Evolutionary conservation across 2,797 vertebrate species (phyloP), one percentile per base, ranked within the genome.

Genomic region (Lates japonicus): DNA sequence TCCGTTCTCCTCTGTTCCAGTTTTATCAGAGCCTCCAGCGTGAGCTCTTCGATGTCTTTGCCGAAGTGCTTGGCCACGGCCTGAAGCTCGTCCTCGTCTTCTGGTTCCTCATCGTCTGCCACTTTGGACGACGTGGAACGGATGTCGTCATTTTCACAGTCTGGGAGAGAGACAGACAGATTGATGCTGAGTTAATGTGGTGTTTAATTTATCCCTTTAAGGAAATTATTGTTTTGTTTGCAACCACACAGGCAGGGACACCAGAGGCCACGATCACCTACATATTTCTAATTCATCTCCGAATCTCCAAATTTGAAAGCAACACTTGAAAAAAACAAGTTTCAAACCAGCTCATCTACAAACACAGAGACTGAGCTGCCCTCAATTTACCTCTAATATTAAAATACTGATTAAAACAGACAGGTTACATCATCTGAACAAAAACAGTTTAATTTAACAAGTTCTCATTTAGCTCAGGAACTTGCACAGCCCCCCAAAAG

Each of bases 11-110:
- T 91, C 80, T 92, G 91, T 1, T 95, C 90, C 9, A 97, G 89
- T 66, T 96, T 95, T 17, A 74, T 89, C 66, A 94, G 87, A 37
- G 90, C 91, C 70, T 93, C 92, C 59, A 93, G 39, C 0, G 92
- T 92, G 10, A 94, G 76, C 25, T 93, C 93, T 25, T 90, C 95
- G 0, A 97, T 92, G 59, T 97, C 95, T 82, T 96, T 96, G 90
- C 96, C 97, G 61, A 99, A 95, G 92, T 98, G 97, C 79, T 95
- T 96, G 57, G 97, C 97, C 1, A 96, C 97, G 0, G 96, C 97
- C 88, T 94, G 94, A 19, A 99, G 93, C 66, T 97, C 97, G 19
- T 97, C 97, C 0, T 97, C 97, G 77, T 96, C 97, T 0, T 96
- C 87, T 0, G 10, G 92, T 2, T 97, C 96, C 6, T 95, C 95